A percentile compares a stretch with the other conserved stretches of the same genome.
phyloP scores from a whole-genome alignment of 2,888 invertebrate species.

The Axea sp. region DNA sequence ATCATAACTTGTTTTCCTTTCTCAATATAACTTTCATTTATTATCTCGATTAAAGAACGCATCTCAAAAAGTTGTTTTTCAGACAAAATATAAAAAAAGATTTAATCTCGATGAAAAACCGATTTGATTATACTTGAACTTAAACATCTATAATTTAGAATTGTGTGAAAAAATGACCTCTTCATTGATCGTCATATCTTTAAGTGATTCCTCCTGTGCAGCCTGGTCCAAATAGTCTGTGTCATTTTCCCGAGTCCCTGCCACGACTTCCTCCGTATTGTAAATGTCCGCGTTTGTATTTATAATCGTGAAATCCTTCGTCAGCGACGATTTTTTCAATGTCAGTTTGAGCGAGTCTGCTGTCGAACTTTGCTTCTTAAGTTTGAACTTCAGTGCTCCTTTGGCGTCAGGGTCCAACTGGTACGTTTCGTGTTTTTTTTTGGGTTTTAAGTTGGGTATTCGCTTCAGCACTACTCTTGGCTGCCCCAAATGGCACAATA shows the following conservation, averaged over 20 bases:
- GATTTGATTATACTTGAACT: too few species aligned
- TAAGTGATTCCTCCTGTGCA: conserved; percentile 69
- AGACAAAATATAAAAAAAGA: too few species aligned
- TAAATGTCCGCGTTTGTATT: conserved; percentile 67
- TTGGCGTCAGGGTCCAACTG: conserved; percentile 72
- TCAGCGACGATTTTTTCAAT: conserved; percentile 73
- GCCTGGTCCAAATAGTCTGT: conserved; percentile 69
- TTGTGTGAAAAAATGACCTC: too few species aligned
- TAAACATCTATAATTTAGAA: too few species aligned
- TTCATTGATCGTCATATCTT: conserved; percentile 76
- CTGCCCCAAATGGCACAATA: conserved; percentile 72
- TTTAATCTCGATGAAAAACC: too few species aligned
- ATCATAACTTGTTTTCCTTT: too few species aligned
- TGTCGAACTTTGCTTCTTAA: conserved; percentile 71
- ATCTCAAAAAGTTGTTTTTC: too few species aligned
- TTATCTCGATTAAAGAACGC: too few species aligned
- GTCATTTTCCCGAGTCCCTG: conserved; percentile 73
- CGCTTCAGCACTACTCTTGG: conserved; percentile 74
- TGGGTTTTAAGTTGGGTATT: conserved; percentile 69
- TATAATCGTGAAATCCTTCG: conserved; percentile 74
- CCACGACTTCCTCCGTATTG: conserved; percentile 69
- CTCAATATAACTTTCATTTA: too few species aligned
- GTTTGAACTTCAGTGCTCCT: conserved; percentile 74
- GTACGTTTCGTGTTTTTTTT: conserved; percentile 69
- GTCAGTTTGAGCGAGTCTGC: conserved; percentile 72